Conservation (phyloP, 2,888 invertebrate species). For the Tromatobia lineatoria region DNA sequence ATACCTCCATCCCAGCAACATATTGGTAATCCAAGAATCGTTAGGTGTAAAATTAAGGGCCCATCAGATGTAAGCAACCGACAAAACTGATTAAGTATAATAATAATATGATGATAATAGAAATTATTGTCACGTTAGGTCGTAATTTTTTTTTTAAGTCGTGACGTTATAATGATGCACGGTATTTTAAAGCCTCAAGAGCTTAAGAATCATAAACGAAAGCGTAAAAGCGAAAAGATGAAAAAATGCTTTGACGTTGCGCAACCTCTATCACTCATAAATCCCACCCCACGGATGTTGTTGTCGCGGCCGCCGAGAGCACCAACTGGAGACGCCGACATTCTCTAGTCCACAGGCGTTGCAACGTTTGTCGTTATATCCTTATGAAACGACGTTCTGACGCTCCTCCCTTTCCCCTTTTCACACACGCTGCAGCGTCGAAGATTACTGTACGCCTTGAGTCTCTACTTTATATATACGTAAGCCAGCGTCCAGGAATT, state of each 20-base stretch:
- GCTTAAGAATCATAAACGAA: background rate
- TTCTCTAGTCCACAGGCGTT: constrained; percentile 69
- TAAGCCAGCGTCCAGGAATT: constrained; percentile 47
- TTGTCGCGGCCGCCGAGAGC: constrained; percentile 16
- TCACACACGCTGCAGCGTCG: constrained; percentile 48
- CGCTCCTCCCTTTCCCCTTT: constrained; percentile 13
- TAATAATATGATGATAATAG: background rate
- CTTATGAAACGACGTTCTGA: constrained; percentile 68
- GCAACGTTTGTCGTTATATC: constrained; percentile 71
- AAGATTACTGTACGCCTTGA: constrained; percentile 65
- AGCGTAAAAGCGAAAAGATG: constrained; percentile 21
- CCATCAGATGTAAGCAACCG: too few relatives aligned
- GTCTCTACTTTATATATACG: constrained; percentile 27
- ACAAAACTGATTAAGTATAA: too few relatives aligned
- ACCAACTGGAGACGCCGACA: constrained; percentile 16
- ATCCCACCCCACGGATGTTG: constrained; percentile 36
- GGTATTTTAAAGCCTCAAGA: constrained; percentile 13
- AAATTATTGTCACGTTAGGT: background rate
- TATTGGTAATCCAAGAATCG: too few relatives aligned
- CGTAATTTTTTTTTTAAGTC: background rate
- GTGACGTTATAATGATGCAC: background rate
- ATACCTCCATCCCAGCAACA: too few relatives aligned
- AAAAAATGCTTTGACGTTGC: constrained; percentile 59
- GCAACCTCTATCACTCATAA: constrained; percentile 57
- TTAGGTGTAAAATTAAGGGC: too few relatives aligned